Evolutionary conservation across 2,888 invertebrate species (phyloP), one percentile per base, ranked within the genome.

Genomic region (Drosophila vallismaia): DNA sequence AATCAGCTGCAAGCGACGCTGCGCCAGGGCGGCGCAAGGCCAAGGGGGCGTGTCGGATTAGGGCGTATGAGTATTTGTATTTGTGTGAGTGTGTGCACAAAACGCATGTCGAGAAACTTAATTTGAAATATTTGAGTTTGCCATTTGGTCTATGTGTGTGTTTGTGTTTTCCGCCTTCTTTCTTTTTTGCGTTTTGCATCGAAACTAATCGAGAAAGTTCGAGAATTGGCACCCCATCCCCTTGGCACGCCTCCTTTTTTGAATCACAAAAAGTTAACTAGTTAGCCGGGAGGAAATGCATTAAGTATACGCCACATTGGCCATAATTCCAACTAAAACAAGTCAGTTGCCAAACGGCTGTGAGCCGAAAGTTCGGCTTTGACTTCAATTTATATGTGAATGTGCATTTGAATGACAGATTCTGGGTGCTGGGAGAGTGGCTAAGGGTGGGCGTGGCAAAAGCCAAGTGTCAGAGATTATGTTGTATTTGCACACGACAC

Each of bases 61-160:
- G 78, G 58, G 26, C 71, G 62, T 53, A 38, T 67, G 45, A 46
- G 40, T 53, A 31, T 67, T 46, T 54, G 48, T 63, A 50, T 29
- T 19, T 19, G 19, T 19, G 5, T 4, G 28, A 28, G 50, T 51
- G 70, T 74, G 74, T 74, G 76, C 75, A 68, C 75, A 77, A 75
- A 82, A 82, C 84, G 87, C 87, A 84, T 84, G 86, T 83, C 78
- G 83, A 82, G 84, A 87, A 84, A 84, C 84, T 84, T 84, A 84
- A 84, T 84, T 84, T 87, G 86, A 84, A 84, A 87, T 84, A 84
- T 84, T 84, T 87, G 87, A 84, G 88, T 84, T 84, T 84, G 76
- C 76, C 68, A 85, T 86, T 87, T 87, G 80, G 68, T 58, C 62
- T 77, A 38, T 19, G 19, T 19, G 19, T 19, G 1, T 19, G 19